phyloP scores from a whole-genome alignment of 2,888 invertebrate genomes.

The Chouioia cunea region DNA sequence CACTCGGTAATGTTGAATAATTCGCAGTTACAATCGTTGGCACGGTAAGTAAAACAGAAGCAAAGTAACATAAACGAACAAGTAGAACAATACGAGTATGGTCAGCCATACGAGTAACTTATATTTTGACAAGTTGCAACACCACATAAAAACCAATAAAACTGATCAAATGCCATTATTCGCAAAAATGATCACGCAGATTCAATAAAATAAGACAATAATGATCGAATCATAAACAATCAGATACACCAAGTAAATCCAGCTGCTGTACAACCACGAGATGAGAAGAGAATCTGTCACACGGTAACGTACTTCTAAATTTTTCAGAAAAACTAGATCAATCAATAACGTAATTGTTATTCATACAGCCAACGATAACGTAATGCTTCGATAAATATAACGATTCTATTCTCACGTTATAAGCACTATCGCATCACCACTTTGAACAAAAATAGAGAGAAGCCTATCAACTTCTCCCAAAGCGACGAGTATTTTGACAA shows the following conservation, averaged over 20 bases:
- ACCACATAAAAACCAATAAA: not conserved
- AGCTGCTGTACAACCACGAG: constrained; percentile 1
- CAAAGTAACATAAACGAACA: not conserved
- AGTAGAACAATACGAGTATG: constrained; percentile 18
- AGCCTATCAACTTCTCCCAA: too few relatives aligned
- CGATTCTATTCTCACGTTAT: too few relatives aligned
- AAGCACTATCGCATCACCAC: too few relatives aligned
- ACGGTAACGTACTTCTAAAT: not conserved
- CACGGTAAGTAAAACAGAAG: constrained; percentile 4
- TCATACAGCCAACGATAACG: not conserved
- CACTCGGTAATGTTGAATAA: too few relatives aligned
- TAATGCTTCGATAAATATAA: not conserved
- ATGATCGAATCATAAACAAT: not conserved
- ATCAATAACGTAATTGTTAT: too few relatives aligned
- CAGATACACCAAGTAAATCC: too few relatives aligned
- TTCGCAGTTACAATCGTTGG: not conserved
- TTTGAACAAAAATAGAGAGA: too few relatives aligned
- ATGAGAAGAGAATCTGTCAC: constrained; percentile 11
- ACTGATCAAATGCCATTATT: too few relatives aligned
- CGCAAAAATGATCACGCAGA: too few relatives aligned
- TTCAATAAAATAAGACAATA: not conserved
- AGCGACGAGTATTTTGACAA: too few relatives aligned
- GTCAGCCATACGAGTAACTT: constrained; percentile 7
- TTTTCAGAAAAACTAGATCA: not conserved
- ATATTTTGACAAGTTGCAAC: not conserved